Base-by-base conservation (phyloP, 2,888 invertebrate genomes). In the Yponomeuta cagnagella region DNA sequence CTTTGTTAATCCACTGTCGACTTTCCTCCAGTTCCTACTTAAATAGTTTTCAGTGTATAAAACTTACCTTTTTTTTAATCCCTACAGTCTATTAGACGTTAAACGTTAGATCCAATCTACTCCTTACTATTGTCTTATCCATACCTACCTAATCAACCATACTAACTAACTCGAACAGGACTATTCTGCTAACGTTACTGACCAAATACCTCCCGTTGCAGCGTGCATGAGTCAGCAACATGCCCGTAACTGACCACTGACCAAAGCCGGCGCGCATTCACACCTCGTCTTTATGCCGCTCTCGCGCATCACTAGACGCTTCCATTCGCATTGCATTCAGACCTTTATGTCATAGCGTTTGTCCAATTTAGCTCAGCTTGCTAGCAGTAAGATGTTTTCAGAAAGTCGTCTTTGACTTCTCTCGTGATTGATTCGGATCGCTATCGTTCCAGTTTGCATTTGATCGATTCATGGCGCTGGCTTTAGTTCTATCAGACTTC, bases 241-340 rank as follows among this genome's bases (percentile, higher is more conserved):
- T 23, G 10, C 48, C 12, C 10, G n/a, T 31, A 33, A 43, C 8
- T 65, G 70, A 69, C 69, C 69, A 69, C 63, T 48, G 31, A 1
- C 43, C 67, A 43, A 12, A 65, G 33, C 30, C 71, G 9, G 43
- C 43, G 43, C 63, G 65, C 73, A 68, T 73, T 70, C 72, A 71
- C 72, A 70, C 71, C 69, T 70, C n/a, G 48, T 48, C 73, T 76
- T 79, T 80, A 77, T 77, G 71, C 71, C 71, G 73, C 76, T 76
- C 73, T 78, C 74, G 77, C 77, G 77, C 77, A 74, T 79, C 77
- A 79, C 77, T 78, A 74, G 79, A 75, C 74, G 73, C 74, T 76
- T 75, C 74, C 72, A 75, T 78, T 72, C 9, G 15, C 48, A 68
- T 74, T 72, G 72, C 73, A 74, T 73, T 76, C 75, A 74, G 74